Evolutionary conservation across 2,113 vertebrate species (phyloP).

Genomic region (Lynx canadensis): DNA sequence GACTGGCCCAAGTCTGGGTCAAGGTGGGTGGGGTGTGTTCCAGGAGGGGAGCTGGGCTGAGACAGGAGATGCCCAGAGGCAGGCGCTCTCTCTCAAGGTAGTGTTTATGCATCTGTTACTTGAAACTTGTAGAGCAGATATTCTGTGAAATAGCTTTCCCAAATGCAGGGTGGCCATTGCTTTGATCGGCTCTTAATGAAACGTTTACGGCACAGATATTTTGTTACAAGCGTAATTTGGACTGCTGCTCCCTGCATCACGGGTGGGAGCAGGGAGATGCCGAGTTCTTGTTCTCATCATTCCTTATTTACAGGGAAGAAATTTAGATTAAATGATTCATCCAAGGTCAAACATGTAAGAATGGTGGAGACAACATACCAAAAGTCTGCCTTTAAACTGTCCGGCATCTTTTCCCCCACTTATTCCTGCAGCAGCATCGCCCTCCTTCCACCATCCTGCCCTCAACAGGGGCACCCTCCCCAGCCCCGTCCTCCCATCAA

Average conservation of each 20-base stretch:
- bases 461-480: not conserved
- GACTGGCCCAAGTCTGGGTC: not conserved
- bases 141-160: not conserved
- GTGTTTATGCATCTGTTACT: not conserved
- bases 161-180: not conserved
- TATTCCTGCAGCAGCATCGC: not conserved
- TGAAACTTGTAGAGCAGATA: not conserved
- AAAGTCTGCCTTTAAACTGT: not conserved
- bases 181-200: constrained; percentile 33
- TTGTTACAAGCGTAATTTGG: constrained; percentile 9
- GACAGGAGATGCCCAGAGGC: not conserved
- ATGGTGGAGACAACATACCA: not conserved
- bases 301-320: constrained; percentile 19
- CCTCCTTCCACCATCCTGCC: not conserved
- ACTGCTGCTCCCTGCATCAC: not conserved
- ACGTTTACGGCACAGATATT: not conserved
- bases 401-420: not conserved
- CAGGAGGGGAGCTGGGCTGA: not conserved
- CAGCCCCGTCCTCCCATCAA: not conserved
- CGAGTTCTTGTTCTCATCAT: not conserved
- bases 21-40: not conserved
- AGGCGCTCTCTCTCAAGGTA: not conserved
- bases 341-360: not conserved
- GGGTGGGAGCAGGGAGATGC: not conserved
- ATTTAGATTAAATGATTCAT: not conserved